These are phyloP conservation scores for Lordiphosa mommai DNA, from an alignment of 1,140 invertebrate genomes.

Conservation along the genomic window DNA sequence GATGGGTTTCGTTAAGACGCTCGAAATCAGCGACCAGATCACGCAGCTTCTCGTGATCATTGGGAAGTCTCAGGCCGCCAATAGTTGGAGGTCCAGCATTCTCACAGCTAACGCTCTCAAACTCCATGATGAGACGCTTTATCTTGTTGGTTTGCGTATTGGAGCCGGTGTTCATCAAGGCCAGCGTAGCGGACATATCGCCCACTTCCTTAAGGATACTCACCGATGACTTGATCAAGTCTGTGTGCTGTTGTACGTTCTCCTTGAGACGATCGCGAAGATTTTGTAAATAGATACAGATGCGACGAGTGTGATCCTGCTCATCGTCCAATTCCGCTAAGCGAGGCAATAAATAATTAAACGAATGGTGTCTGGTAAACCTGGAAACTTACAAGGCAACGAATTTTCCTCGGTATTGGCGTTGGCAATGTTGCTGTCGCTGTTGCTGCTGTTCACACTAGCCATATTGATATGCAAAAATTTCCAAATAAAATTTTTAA, in stretches of 20 bases:
- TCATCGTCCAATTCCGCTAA: constrained; percentile 15
- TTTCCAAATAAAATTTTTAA: not conserved
- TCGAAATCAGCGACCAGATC: constrained; percentile 43
- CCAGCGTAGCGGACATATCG: constrained; percentile 29
- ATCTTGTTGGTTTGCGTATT: constrained; percentile 30
- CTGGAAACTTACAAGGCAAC: not conserved
- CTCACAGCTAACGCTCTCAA: constrained; percentile 23
- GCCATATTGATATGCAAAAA: not conserved
- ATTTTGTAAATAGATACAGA: constrained; percentile 40
- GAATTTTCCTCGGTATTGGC: not conserved
- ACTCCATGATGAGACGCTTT: constrained; percentile 50
- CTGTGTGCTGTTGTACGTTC: constrained; percentile 24
- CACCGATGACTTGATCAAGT: constrained; percentile 37
- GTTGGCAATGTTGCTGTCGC: not conserved
- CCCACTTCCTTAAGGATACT: constrained; percentile 45
- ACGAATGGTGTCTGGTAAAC: not conserved
- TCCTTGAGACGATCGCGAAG: constrained; percentile 28
- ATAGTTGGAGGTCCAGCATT: not conserved
- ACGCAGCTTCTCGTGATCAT: constrained; percentile 22
- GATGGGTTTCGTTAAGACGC: constrained; percentile 41
- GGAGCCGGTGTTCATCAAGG: not conserved
- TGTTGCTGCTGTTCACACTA: not conserved
- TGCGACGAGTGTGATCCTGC: constrained; percentile 15
- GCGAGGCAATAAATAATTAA: not conserved
- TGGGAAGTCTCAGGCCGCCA: not conserved